Base-by-base conservation (phyloP, 2,113 vertebrate genomes). In the Nyctereutes procyonoides region DNA sequence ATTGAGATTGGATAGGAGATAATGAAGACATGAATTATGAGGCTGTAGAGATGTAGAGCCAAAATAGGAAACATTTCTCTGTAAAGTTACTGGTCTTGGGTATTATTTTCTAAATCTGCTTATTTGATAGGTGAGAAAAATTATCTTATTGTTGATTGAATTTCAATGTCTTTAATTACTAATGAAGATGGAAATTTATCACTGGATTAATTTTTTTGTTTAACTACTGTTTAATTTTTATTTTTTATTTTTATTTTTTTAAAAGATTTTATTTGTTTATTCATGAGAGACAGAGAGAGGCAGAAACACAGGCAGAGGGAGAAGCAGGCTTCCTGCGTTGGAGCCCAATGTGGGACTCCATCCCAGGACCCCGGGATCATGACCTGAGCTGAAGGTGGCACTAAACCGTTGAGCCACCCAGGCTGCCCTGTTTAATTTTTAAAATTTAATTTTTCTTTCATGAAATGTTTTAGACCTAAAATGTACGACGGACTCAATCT, bases 151-250 rank as follows among this genome's bases (percentile, higher is more conserved):
- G 62, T 62, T 90, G 51, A 58, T 94, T 84, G 67, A 65, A 81
- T 73, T 69, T 97, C 69, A 88, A 35, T 85, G 19, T 43, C 10
- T 63, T 43, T 81, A 43, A 48, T 93, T 93, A 86, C 48, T 67
- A 85, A 76, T 26, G 43, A 86, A 91, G 77, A 77, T 88, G 32
- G 63, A 76, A 69, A 77, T 87, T 35, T 76, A 48, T 82, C 58
- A 65, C 20, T 77, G 92, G 24, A 80, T 63, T 93, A 85, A 24
- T 96, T 73, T 4, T 96, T 97, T 94, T 90, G 22, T 91, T 95
- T 92, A 62, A 84, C 12, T 55, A 69, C 51, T 56, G 24, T 65
- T 95, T 71, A 93, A 65, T 38, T 62, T 92, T 94, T 93, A 43
- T 43, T 43, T 43, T 43, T 43, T 43, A 43, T 43, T 43, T 43